These are phyloP conservation scores for Halotydeus destructor DNA, from an alignment of 1,140 invertebrate genomes.

Conservation along the genomic window DNA sequence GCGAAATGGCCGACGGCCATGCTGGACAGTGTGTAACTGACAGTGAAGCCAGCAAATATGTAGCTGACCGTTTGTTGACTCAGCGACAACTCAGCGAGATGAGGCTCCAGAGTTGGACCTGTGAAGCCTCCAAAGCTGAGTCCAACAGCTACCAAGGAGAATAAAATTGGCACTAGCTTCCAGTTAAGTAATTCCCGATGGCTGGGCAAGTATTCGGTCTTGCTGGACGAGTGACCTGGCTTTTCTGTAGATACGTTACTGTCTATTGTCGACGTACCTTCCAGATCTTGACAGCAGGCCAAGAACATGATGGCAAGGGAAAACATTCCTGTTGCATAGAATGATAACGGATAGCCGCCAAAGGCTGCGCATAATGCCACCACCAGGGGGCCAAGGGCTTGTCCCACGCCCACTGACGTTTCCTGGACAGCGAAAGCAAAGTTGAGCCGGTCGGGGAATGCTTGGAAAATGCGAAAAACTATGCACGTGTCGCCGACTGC, in stretches of 20 bases:
- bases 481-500: conserved; percentile 47
- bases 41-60: conserved; percentile 46
- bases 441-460: conserved; percentile 48
- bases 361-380: too few relatives aligned
- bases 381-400: too few relatives aligned
- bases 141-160: conserved; percentile 40
- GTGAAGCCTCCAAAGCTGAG: conserved; percentile 48
- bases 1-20: conserved; percentile 47
- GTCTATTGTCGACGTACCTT: too few relatives aligned
- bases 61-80: conserved; percentile 31
- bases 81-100: conserved; percentile 29
- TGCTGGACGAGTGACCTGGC: conserved; percentile 18
- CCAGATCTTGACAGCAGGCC: too few relatives aligned
- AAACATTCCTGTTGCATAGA: too few relatives aligned
- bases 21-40: conserved; percentile 45
- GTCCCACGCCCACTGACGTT: too few relatives aligned
- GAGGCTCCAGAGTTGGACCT: conserved; percentile 51
- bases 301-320: too few relatives aligned
- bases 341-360: too few relatives aligned
- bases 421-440: conserved; percentile 51
- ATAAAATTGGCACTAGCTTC: conserved; percentile 38
- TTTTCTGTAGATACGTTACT: too few relatives aligned
- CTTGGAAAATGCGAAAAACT: conserved; percentile 48
- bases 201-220: conserved; percentile 37
- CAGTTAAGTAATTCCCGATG: conserved; percentile 37